These are phyloP conservation scores for Herminia tarsipennalis DNA, from an alignment of 2,888 invertebrate species.

Conservation along the genomic window DNA sequence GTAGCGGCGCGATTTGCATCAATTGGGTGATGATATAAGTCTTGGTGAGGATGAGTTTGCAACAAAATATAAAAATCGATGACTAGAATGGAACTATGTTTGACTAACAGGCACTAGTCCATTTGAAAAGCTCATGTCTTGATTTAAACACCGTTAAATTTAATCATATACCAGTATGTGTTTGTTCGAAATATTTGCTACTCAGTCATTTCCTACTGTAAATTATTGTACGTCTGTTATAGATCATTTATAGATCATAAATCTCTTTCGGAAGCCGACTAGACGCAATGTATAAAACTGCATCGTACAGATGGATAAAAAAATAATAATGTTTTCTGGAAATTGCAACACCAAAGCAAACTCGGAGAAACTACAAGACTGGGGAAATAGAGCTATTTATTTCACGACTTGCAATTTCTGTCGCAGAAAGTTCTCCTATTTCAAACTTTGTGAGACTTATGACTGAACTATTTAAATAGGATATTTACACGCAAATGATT, in stretches of 20 bases:
- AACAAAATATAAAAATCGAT: slow-evolving; percentile 6
- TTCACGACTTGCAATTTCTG: neutral
- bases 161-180: no score
- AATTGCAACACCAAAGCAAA: slow-evolving; percentile 15
- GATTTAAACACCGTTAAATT: no score
- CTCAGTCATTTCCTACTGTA: no score
- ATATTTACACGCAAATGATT: no score
- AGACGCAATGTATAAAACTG: slow-evolving; percentile 6
- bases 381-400: slow-evolving; percentile 25
- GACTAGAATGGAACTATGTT: neutral
- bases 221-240: no score
- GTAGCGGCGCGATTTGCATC: slow-evolving; percentile 34
- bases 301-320: neutral
- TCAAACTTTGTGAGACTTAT: no score
- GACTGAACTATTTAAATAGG: no score
- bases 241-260: no score
- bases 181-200: no score
- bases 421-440: neutral
- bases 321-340: slow-evolving; percentile 12
- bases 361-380: slow-evolving; percentile 16
- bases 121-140: no score
- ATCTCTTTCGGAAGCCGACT: neutral
- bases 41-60: slow-evolving; percentile 23
- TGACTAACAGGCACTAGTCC: neutral
- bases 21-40: slow-evolving; percentile 28